Percentiles rank a stretch among this genome's conserved stretches.
These are phyloP conservation scores for Heterodera filipjevi DNA, from an alignment of 2,888 invertebrate species.

Conservation along the genomic window DNA sequence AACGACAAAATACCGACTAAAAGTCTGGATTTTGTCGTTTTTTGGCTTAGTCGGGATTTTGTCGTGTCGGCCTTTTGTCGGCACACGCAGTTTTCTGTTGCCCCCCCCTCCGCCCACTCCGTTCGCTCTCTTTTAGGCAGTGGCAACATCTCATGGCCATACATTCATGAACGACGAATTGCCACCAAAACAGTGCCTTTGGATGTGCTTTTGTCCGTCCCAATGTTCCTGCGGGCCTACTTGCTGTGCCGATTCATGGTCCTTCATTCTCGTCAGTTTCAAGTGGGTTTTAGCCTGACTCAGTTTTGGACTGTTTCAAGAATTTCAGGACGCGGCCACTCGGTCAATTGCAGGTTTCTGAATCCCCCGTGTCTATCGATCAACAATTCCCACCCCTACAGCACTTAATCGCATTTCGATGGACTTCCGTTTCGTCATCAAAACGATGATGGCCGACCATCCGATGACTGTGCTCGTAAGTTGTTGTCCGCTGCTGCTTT, in stretches of 20 bases:
- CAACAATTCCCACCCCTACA: neutral
- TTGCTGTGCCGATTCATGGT: slow-evolving; percentile 99
- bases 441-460: slow-evolving; percentile 65
- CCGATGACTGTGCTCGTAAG: slow-evolving; percentile 31
- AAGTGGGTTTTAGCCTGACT: slow-evolving; percentile 46
- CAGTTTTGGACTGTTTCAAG: neutral
- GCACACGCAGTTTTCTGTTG: too few relatives aligned
- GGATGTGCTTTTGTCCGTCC: slow-evolving; percentile 94
- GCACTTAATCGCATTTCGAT: slow-evolving; percentile 79
- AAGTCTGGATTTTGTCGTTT: too few relatives aligned
- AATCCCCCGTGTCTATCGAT: neutral
- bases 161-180: slow-evolving; percentile 64
- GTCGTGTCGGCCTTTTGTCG: too few relatives aligned
- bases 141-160: slow-evolving; percentile 60
- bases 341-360: slow-evolving; percentile 70
- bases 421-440: slow-evolving; percentile 88
- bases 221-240: slow-evolving; percentile 99
- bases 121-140: slow-evolving; percentile 39
- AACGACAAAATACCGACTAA: too few relatives aligned
- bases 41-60: neutral
- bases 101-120: neutral
- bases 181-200: slow-evolving; percentile 78
- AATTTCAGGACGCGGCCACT: slow-evolving; percentile 90
- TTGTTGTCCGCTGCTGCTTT: too few relatives aligned
- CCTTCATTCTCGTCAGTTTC: slow-evolving; percentile 96